These are phyloP conservation scores for Galleria mellonella DNA, from an alignment of 1,140 invertebrate genomes.

Conservation along the genomic window DNA sequence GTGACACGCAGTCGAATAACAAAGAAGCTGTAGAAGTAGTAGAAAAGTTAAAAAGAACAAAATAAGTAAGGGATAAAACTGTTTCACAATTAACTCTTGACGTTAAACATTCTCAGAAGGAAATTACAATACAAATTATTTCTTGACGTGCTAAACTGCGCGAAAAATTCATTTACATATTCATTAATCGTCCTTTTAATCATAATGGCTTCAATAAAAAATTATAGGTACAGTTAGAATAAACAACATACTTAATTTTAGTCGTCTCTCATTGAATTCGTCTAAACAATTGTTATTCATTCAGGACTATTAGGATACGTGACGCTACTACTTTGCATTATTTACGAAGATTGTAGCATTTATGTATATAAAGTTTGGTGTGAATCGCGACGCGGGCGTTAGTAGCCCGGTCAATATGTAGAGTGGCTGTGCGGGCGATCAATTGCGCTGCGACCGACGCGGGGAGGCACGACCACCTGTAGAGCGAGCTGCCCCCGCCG, in stretches of 20 bases:
- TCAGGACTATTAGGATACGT: neutral
- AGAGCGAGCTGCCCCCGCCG: slow-evolving; percentile 27
- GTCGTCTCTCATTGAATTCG: too few relatives aligned
- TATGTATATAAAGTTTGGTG: slow-evolving; percentile 39
- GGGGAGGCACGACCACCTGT: slow-evolving; percentile 51
- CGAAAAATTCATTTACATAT: slow-evolving; percentile 51
- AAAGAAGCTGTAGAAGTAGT: too few relatives aligned
- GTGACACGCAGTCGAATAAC: too few relatives aligned
- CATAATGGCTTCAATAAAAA: too few relatives aligned
- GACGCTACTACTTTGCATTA: slow-evolving; percentile 17
- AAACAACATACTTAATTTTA: too few relatives aligned
- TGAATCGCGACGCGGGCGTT: slow-evolving; percentile 53
- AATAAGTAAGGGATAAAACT: too few relatives aligned
- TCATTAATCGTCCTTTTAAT: slow-evolving; percentile 25
- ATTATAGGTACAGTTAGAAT: too few relatives aligned
- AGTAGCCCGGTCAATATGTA: slow-evolving; percentile 68
- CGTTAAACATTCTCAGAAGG: too few relatives aligned
- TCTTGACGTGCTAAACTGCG: slow-evolving; percentile 40
- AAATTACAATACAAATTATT: slow-evolving; percentile 53
- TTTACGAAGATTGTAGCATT: slow-evolving; percentile 26
- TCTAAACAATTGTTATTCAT: too few relatives aligned
- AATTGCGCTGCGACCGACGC: slow-evolving; percentile 38
- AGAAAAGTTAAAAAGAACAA: too few relatives aligned
- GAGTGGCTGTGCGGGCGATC: slow-evolving; percentile 65
- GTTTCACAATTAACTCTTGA: too few relatives aligned